Evolutionary conservation across 2,797 vertebrate species (phyloP), one percentile per base, ranked within the genome.

Genomic region (Acrossocheilus wenchowensis): DNA sequence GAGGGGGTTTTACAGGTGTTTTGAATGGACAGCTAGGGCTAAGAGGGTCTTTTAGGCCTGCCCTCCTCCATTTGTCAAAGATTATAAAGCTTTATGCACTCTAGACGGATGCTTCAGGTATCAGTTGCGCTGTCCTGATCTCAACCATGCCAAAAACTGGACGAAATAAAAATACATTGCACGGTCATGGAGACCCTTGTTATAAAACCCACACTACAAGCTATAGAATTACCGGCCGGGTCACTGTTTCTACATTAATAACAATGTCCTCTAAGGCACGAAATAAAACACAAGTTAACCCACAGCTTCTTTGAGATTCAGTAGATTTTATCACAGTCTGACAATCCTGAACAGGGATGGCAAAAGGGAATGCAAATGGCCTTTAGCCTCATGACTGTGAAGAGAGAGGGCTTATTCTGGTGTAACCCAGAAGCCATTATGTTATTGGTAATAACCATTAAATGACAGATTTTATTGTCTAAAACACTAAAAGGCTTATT

Each of bases 151-250:
- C 73, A 84, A 26, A 54, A 69, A 54, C 5, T 54, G 3, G 17
- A 69, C 6, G 9, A 41, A 41, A 84, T 39, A 43, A 69, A 68
- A 64, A 64, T 52, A 17, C 78, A 30, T 30, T 69, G 68, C 52
- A 34, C 8, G 45, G 73, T 73, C 43, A 77, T 19, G 0, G 45
- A 69, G 14, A 26, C 39, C n/a, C 62, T 62, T 73, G 69, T 60
- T 62, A 62, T 72, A 74, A 73, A 83, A 83, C 15, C 6, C 57
- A 83, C 14, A 21, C 12, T 54, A 8, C 14, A 84, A 78, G 66
- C 72, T 62, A 84, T 52, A 26, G 6, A 39, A 68, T 52, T 30
- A 43, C 45, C 60, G 52, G 62, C 34, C 54, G 62, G 34, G 73
- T 84, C 34, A 78, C 26, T 6, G 15, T 79, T 64, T 43, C n/a